phyloP scores from a whole-genome alignment of 2,797 vertebrate genomes.

The Threskiornis aethiopicus region DNA sequence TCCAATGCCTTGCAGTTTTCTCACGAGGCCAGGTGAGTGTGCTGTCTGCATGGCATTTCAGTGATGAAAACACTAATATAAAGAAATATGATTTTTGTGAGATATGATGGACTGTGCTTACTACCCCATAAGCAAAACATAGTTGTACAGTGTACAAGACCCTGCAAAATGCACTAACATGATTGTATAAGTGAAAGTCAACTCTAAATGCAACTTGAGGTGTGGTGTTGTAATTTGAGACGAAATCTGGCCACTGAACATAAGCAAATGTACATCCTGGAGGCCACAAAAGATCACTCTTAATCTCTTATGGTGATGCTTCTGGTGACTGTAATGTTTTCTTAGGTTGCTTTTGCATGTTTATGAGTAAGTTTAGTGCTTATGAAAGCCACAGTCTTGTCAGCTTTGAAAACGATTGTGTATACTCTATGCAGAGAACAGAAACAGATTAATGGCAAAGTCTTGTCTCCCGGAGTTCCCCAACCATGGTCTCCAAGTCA shows the following conservation, averaged over 20 bases:
- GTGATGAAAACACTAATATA: neutral
- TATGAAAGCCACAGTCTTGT: neutral
- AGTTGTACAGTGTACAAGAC: rapidly evolving
- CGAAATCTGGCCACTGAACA: neutral
- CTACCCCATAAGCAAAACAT: neutral
- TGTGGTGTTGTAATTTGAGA: neutral
- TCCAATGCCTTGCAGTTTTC: conserved; percentile 24
- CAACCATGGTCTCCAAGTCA: neutral
- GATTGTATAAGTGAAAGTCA: neutral
- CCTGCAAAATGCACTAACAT: neutral
- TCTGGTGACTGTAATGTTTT: neutral
- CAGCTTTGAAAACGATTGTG: neutral
- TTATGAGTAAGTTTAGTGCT: neutral
- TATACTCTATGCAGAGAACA: neutral
- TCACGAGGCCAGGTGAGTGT: conserved; percentile 56
- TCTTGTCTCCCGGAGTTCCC: neutral
- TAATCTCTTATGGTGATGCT: neutral
- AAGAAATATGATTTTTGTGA: neutral
- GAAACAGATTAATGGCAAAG: neutral
- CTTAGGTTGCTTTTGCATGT: neutral
- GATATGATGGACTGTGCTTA: neutral
- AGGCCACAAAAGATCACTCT: neutral
- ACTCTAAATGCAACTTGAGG: neutral
- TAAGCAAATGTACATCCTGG: neutral
- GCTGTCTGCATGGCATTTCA: conserved; percentile 54